phyloP scores from a whole-genome alignment of 2,888 invertebrate genomes.

The Tridacna gigas region DNA sequence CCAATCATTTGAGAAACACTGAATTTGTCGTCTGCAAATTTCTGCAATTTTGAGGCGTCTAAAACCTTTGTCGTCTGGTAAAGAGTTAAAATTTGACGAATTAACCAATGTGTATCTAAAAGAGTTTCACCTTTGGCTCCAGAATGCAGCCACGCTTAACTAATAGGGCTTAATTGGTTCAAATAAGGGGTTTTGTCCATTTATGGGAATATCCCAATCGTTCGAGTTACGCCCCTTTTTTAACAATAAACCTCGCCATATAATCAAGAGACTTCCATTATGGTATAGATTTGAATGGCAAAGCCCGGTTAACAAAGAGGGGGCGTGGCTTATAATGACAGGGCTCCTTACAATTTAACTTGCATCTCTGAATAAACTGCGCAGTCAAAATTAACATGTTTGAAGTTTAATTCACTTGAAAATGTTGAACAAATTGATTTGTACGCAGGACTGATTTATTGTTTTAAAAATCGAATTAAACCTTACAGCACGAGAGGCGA shows the following conservation, averaged over 20 bases:
- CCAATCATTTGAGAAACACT: too few relatives aligned
- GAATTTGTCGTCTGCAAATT: too few relatives aligned
- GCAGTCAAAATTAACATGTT: constrained; percentile 58
- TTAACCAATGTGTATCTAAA: constrained; percentile 24
- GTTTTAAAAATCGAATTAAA: constrained; percentile 2
- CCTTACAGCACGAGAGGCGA: not conserved
- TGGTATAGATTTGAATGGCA: constrained; percentile 51
- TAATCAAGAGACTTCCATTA: constrained; percentile 43
- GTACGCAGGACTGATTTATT: constrained; percentile 20
- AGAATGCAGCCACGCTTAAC: constrained; percentile 52
- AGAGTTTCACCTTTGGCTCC: constrained; percentile 49
- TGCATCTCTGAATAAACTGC: constrained; percentile 36
- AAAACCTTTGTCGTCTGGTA: too few relatives aligned
- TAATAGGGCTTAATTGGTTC: constrained; percentile 62
- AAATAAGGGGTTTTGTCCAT: constrained; percentile 61
- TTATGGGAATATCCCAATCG: constrained; percentile 60
- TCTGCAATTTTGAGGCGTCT: too few relatives aligned
- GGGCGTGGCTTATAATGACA: constrained; percentile 59
- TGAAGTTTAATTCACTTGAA: constrained; percentile 53
- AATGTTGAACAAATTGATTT: constrained; percentile 54
- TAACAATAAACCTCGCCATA: constrained; percentile 41
- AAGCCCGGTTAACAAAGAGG: constrained; percentile 48
- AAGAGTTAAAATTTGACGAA: not conserved
- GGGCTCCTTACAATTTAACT: constrained; percentile 41
- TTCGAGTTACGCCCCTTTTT: constrained; percentile 51